phyloP scores from a whole-genome alignment of 2,113 vertebrate genomes.

The Epinephelus fuscoguttatus region DNA sequence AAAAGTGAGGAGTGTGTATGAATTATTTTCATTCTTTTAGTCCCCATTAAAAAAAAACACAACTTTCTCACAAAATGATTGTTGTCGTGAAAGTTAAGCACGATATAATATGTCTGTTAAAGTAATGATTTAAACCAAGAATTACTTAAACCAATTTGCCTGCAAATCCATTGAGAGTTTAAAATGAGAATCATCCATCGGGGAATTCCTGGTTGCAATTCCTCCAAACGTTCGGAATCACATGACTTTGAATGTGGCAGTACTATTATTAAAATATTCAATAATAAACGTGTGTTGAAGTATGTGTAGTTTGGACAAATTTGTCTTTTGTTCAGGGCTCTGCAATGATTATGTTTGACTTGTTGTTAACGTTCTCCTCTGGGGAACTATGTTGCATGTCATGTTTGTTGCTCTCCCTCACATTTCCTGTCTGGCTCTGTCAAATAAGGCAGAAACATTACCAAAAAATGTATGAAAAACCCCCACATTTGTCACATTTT shows the following conservation, averaged over 20 bases:
- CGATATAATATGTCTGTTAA: constrained; percentile 16
- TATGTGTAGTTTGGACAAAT: not conserved
- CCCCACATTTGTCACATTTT: no score
- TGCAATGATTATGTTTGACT: no score
- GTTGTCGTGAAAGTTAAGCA: constrained; percentile 2
- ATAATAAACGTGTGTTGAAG: not conserved
- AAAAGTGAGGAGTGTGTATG: not conserved
- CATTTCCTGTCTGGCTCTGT: no score
- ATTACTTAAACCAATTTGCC: not conserved
- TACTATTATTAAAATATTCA: not conserved
- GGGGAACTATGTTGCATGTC: not conserved
- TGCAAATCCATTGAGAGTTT: not conserved
- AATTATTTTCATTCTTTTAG: constrained; percentile 9
- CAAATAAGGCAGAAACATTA: no score
- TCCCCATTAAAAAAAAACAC: not conserved
- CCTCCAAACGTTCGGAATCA: not conserved
- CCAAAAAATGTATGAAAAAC: no score
- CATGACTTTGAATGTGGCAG: not conserved
- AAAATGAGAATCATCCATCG: not conserved
- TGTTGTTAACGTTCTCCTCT: no score
- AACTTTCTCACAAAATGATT: constrained; percentile 19
- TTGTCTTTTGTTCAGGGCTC: not conserved
- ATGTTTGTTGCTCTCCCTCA: not conserved
- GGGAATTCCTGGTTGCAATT: not conserved
- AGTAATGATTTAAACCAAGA: not conserved